These are phyloP conservation scores for Gulo gulo DNA, from an alignment of 2,113 vertebrate species.

Conservation along the genomic window DNA sequence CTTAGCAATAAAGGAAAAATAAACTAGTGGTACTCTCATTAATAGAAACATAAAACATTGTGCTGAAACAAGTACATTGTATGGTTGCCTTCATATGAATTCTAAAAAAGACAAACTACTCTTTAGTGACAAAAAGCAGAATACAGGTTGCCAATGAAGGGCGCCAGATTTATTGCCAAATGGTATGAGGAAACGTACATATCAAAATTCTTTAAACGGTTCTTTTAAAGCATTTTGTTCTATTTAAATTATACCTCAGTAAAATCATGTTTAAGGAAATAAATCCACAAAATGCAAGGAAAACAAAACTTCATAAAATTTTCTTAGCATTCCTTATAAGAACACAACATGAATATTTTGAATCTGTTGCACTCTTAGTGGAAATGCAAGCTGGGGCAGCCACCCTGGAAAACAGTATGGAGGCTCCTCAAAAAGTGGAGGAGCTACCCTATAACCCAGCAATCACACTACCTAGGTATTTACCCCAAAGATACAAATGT, in stretches of 20 bases:
- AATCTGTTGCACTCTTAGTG: background rate
- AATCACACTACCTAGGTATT: background rate
- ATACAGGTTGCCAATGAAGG: fast-evolving
- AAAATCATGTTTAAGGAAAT: background rate
- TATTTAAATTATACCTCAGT: background rate
- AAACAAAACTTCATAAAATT: background rate
- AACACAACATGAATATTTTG: background rate
- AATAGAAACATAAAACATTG: background rate
- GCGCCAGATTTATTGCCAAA: background rate
- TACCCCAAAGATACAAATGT: background rate
- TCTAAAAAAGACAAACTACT: background rate
- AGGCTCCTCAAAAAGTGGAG: too few species aligned
- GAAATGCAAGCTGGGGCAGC: too few species aligned
- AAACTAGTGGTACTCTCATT: background rate
- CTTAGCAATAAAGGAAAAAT: background rate
- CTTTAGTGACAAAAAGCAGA: background rate
- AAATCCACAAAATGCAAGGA: background rate
- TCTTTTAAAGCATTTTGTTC: background rate
- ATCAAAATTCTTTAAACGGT: background rate
- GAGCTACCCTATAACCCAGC: background rate
- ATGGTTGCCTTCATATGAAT: background rate
- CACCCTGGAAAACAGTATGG: too few species aligned
- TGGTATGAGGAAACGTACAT: background rate
- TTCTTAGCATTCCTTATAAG: background rate
- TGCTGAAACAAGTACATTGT: background rate